phyloP scores from a whole-genome alignment of 2,113 vertebrate species.

The Otocyon megalotis region DNA sequence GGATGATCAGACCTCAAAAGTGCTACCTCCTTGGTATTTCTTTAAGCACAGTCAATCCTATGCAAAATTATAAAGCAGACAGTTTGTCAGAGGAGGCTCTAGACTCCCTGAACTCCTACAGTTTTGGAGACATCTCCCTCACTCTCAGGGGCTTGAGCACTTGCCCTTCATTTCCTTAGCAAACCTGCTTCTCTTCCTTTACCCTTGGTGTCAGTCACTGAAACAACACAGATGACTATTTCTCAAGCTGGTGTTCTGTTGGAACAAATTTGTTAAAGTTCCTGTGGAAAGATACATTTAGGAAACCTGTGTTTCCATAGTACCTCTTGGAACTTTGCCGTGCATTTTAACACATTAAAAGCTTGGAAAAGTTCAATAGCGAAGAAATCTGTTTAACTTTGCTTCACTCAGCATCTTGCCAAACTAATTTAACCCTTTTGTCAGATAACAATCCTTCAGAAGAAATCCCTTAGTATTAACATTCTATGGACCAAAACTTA shows the following conservation, averaged over 20 bases:
- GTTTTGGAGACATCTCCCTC: not conserved
- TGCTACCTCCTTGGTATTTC: not conserved
- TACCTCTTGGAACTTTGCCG: conserved; percentile 4
- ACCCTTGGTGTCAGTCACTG: not conserved
- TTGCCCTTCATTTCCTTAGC: not conserved
- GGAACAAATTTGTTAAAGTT: conserved; percentile 55
- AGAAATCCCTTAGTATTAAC: not conserved
- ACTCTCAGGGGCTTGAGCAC: not conserved
- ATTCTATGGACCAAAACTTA: not conserved
- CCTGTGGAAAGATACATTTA: conserved; percentile 45
- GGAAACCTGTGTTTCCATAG: conserved; percentile 38
- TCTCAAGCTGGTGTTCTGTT: conserved; percentile 48
- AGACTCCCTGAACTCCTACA: not conserved
- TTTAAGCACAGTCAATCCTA: not conserved
- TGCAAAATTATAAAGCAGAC: not conserved
- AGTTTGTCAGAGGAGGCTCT: not conserved
- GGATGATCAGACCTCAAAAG: not conserved
- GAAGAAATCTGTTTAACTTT: conserved; percentile 45
- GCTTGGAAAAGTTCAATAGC: conserved; percentile 6
- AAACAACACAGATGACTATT: not conserved
- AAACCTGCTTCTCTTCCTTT: not conserved
- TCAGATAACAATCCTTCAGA: not conserved
- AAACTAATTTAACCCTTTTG: conserved; percentile 27
- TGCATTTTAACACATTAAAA: conserved; percentile 45
- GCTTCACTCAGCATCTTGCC: conserved; percentile 21